Conservation (phyloP, 2,888 invertebrate genomes). For the Falcaria lacertinaria region DNA sequence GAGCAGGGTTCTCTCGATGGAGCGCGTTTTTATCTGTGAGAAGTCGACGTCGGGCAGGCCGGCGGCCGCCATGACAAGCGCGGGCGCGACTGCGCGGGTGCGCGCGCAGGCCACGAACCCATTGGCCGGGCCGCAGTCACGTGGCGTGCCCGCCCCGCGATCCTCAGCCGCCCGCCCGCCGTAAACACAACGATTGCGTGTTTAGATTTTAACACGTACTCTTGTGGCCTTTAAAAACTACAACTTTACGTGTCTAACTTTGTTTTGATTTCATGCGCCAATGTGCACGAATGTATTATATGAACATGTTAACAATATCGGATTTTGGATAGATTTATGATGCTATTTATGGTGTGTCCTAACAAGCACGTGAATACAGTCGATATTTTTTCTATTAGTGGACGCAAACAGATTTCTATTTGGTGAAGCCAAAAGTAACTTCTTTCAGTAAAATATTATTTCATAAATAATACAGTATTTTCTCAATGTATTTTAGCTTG, state of each 20-base stretch:
- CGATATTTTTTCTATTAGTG: no score
- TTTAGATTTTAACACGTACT: conserved; percentile 52
- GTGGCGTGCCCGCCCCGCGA: conserved; percentile 34
- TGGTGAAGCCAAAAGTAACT: no score
- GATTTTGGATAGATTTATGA: no score
- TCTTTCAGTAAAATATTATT: no score
- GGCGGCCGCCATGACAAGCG: conserved; percentile 81
- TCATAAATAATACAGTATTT: no score
- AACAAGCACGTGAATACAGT: no score
- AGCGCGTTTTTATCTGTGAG: conserved; percentile 94
- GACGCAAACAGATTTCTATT: no score
- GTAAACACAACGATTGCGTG: conserved; percentile 39
- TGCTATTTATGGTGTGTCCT: no score
- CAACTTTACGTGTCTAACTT: conserved; percentile 52
- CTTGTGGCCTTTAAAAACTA: conserved; percentile 57
- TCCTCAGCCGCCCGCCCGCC: conserved; percentile 24
- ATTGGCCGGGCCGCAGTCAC: conserved; percentile 54
- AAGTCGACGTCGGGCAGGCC: conserved; percentile 78
- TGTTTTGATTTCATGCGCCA: conserved; percentile 56
- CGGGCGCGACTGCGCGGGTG: conserved; percentile 69
- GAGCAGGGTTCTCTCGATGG: conserved; percentile 95
- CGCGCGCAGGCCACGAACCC: conserved; percentile 51
- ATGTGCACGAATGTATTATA: conserved; percentile 23
- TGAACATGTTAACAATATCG: no score
- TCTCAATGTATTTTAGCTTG: no score